phyloP scores from a whole-genome alignment of 2,888 invertebrate species.

The Drosophila mayaguana region DNA sequence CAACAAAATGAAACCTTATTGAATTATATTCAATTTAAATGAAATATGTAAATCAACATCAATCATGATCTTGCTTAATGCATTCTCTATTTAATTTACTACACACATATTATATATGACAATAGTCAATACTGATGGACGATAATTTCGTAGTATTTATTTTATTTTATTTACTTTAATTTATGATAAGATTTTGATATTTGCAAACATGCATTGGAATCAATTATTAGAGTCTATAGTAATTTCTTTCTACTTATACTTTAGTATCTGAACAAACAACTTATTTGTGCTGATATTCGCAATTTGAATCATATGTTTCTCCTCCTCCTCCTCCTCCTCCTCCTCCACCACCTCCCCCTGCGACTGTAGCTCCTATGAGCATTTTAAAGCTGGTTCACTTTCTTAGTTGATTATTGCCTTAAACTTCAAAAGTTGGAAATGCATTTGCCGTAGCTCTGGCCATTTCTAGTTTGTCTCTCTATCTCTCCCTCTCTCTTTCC shows the following conservation, averaged over 20 bases:
- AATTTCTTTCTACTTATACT: neutral
- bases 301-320: neutral
- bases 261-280: neutral
- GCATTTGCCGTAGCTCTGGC: conserved; percentile 18
- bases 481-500: neutral
- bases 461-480: conserved; percentile 18
- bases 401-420: conserved; percentile 39
- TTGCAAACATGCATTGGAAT: too few relatives aligned
- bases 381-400: conserved; percentile 31
- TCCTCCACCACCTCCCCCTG: neutral
- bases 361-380: neutral
- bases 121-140: neutral
- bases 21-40: neutral
- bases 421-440: conserved; percentile 32
- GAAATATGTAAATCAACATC: too few relatives aligned
- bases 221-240: too few relatives aligned
- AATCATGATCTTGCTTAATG: too few relatives aligned
- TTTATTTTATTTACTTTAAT: neutral
- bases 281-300: neutral
- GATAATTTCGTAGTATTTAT: neutral
- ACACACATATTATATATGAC: neutral
- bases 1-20: neutral
- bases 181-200: neutral
- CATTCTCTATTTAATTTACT: neutral
- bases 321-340: too few relatives aligned